Base-by-base conservation (phyloP, 2,888 invertebrate genomes). In the Leucoma salicis region DNA sequence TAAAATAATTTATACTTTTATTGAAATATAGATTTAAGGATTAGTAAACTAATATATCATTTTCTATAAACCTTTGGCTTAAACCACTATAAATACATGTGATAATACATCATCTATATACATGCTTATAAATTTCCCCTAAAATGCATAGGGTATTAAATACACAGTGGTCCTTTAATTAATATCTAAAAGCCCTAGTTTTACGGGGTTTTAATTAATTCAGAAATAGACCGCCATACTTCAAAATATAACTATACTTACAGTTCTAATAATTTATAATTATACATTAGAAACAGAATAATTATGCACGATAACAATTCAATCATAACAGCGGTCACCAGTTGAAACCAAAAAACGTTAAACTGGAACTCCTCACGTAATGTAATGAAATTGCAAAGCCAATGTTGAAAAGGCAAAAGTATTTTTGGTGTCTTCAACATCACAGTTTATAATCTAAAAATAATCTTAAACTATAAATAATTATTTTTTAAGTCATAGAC, bases 161-260 rank as follows among this genome's bases (percentile, higher is more conserved):
- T 76, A 80, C 74, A 75, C 72, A 70, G 68, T 84, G 84, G 83
- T 84, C 83, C 84, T 68, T 79, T 75, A 59, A 71, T 60, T 66
- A 65, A 69, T 60, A 59, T 57, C 57, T 67, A 68, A 55, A 60
- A 62, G 46, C 54, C 49, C 54, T 50, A 51, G 45, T 51, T 46
- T 48, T 43, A 56, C 61, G 73, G 68, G 70, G 64, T 65, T 70
- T 13, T 31, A 5, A 45, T 36, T 29, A 13, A 4, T 12, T 53
- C 29, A 36, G 31, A 35, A 41, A 48, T 54, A 50, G 36, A 42
- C 45, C 39, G 31, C 24, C 24, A 40, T 47, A 12, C 39, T 31
- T 14, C n/a, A 38, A 14, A 13, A 13, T 31, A 38, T n/a, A 13
- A 27, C 12, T 33, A 7, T 13, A 13, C 13, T 21, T 18, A 6